Evolutionary conservation across 2,888 invertebrate species (phyloP).

Genomic region (Calameuta idolon): DNA sequence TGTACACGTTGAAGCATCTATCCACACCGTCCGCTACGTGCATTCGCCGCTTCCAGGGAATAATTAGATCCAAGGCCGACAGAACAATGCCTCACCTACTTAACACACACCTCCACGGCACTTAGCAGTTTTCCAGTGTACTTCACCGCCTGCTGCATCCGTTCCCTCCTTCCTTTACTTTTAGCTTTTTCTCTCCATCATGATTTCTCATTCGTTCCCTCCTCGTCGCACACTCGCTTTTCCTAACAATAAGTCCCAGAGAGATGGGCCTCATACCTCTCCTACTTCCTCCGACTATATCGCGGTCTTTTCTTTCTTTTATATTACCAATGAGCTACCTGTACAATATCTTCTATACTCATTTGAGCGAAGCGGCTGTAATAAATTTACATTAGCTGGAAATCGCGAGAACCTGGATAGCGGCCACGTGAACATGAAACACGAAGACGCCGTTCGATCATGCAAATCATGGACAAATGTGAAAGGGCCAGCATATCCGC

Average conservation of each 20-base stretch:
- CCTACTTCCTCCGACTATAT: neutral
- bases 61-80: slow-evolving; percentile 56
- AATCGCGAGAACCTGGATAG: slow-evolving; percentile 22
- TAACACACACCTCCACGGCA: slow-evolving; percentile 15
- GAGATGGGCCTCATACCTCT: neutral
- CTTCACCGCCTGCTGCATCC: neutral
- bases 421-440: slow-evolving; percentile 21
- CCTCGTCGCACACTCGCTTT: neutral
- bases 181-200: neutral
- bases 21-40: neutral
- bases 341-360: neutral
- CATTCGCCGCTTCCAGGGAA: slow-evolving; percentile 47
- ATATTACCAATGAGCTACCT: neutral
- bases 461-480: slow-evolving; percentile 45
- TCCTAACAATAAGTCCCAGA: neutral
- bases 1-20: neutral
- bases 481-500: slow-evolving; percentile 27
- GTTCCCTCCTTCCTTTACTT: neutral
- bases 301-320: neutral
- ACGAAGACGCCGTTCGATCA: slow-evolving; percentile 31
- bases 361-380: neutral
- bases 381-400: slow-evolving; percentile 27
- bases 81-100: slow-evolving; percentile 55
- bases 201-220: neutral
- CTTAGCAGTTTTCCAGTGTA: slow-evolving; percentile 6